Percentiles rank a stretch among this genome's conserved stretches.
phyloP scores from a whole-genome alignment of 2,797 vertebrate species.

The Phylloscopus collybita region DNA sequence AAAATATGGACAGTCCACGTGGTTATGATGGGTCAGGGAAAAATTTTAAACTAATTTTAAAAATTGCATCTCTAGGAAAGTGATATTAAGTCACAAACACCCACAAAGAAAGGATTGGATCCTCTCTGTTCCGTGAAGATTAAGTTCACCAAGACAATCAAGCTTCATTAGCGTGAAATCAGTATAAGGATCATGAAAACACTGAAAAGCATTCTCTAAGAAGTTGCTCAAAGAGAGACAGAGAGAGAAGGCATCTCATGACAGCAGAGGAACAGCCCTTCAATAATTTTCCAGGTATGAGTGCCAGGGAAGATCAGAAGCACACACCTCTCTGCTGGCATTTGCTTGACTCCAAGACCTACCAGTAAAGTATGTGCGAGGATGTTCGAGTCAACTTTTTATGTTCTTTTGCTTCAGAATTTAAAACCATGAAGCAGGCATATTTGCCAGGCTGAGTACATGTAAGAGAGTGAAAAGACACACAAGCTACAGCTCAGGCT shows the following conservation, averaged over 20 bases:
- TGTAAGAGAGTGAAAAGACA: neutral
- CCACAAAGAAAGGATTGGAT: neutral
- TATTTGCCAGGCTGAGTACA: neutral
- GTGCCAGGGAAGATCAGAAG: neutral
- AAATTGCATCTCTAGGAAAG: neutral
- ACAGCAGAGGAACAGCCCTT: neutral
- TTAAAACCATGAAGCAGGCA: neutral
- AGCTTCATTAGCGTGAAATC: neutral
- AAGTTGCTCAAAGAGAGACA: neutral
- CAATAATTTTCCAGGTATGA: neutral
- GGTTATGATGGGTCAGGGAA: neutral
- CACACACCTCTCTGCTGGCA: neutral
- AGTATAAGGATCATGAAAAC: neutral
- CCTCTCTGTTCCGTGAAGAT: neutral
- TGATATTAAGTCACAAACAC: neutral
- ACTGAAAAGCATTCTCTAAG: neutral
- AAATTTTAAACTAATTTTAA: neutral
- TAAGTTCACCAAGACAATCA: neutral
- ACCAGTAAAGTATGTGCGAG: neutral
- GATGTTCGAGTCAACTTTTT: neutral
- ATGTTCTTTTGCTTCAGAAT: neutral
- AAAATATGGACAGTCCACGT: neutral
- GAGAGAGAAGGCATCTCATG: neutral
- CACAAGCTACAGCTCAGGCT: neutral
- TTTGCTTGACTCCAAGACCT: neutral